These are phyloP conservation scores for Lepidonotus clava DNA, from an alignment of 2,888 invertebrate species.

Conservation along the genomic window DNA sequence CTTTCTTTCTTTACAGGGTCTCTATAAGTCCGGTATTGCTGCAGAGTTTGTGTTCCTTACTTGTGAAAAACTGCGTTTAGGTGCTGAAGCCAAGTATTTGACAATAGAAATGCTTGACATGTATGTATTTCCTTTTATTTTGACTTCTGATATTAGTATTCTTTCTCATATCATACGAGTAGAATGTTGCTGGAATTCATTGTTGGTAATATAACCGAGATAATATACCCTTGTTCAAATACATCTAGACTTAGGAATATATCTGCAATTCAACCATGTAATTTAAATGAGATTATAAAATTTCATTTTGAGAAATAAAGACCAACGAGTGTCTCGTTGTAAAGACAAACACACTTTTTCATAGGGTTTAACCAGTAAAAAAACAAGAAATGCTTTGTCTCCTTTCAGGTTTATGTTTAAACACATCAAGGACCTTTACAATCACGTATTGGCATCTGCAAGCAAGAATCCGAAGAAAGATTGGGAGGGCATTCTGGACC, in stretches of 20 bases:
- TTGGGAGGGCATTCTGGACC: not conserved
- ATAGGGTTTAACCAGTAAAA: not conserved
- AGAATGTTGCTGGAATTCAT: not conserved
- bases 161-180: not conserved
- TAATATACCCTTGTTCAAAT: not conserved
- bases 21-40: not conserved
- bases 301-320: not conserved
- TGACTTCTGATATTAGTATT: no score
- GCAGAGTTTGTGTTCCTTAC: not conserved
- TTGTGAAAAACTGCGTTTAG: not conserved
- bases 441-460: not conserved
- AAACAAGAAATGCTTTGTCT: not conserved
- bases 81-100: not conserved
- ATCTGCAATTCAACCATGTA: not conserved
- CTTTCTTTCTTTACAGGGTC: no score
- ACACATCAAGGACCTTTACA: not conserved
- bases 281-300: not conserved
- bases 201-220: not conserved
- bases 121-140: not conserved
- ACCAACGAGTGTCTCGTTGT: not conserved
- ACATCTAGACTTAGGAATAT: not conserved
- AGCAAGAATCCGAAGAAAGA: not conserved
- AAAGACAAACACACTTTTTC: not conserved
- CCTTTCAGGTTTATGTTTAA: not conserved
- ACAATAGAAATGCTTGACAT: not conserved